A percentile compares a stretch with the other conserved stretches of the same genome.
These are phyloP conservation scores for Natator depressus DNA, from an alignment of 2,113 vertebrate genomes.

Conservation along the genomic window DNA sequence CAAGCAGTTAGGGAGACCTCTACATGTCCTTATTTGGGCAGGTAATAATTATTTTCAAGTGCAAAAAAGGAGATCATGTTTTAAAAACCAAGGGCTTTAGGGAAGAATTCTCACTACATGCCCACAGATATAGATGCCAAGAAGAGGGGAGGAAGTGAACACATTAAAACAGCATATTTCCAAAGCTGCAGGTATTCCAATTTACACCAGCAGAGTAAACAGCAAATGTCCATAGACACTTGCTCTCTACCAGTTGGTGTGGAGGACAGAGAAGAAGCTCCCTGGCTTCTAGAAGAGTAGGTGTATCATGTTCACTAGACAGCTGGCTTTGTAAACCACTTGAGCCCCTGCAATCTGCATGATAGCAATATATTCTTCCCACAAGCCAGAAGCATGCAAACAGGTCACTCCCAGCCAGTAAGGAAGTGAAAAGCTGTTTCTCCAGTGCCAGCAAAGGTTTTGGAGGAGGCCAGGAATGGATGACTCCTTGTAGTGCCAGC, in stretches of 20 bases:
- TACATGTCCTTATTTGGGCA: background rate
- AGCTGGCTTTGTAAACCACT: background rate
- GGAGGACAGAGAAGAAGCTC: accelerated
- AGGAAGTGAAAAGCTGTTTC: background rate
- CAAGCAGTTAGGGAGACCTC: background rate
- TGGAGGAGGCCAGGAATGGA: accelerated
- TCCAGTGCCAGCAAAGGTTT: accelerated
- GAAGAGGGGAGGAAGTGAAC: background rate
- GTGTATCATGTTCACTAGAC: accelerated
- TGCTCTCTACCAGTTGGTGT: background rate
- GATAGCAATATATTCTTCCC: background rate
- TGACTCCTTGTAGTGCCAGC: accelerated
- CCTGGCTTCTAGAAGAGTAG: background rate
- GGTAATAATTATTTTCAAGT: background rate
- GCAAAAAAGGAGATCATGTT: background rate
- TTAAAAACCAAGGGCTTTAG: background rate
- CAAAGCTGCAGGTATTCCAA: background rate
- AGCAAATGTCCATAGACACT: background rate
- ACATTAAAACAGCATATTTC: background rate
- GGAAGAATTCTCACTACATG: background rate
- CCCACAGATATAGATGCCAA: background rate
- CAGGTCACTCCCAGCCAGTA: background rate
- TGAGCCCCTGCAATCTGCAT: accelerated
- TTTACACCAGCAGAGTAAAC: background rate
- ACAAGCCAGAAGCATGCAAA: accelerated